Conservation (phyloP, 2,113 vertebrate genomes). For the Mixornis gularis region DNA sequence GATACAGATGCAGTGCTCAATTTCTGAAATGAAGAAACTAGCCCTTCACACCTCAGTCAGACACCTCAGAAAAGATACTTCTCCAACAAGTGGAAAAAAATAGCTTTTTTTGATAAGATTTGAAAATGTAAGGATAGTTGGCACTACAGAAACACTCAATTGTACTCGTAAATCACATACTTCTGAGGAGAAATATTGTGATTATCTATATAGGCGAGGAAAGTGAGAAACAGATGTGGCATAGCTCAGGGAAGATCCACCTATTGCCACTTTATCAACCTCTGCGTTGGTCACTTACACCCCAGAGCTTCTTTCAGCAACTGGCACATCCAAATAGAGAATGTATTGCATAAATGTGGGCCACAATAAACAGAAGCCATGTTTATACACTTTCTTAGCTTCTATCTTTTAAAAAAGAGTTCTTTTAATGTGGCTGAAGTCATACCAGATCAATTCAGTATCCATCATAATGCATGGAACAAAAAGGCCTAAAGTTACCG, state of each 20-base stretch:
- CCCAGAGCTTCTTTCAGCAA: neutral
- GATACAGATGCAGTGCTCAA: neutral
- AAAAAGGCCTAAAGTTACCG: neutral
- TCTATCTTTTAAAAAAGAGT: neutral
- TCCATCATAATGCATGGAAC: neutral
- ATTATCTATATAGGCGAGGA: neutral
- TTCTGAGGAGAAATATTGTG: neutral
- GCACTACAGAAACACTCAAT: neutral
- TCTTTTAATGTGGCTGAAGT: neutral
- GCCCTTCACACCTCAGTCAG: neutral
- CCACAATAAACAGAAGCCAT: neutral
- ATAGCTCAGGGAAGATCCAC: neutral
- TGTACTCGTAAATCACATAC: neutral
- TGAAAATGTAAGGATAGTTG: neutral
- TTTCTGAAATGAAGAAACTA: neutral
- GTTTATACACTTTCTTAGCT: neutral
- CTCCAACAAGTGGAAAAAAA: neutral
- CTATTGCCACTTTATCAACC: neutral
- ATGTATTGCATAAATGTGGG: neutral
- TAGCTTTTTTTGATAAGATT: rapidly evolving
- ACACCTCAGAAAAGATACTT: neutral
- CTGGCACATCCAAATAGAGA: neutral
- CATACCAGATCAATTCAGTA: neutral
- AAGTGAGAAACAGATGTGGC: neutral
- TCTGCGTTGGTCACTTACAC: neutral